phyloP scores from a whole-genome alignment of 2,888 invertebrate species.

The Dryococelus australis region DNA sequence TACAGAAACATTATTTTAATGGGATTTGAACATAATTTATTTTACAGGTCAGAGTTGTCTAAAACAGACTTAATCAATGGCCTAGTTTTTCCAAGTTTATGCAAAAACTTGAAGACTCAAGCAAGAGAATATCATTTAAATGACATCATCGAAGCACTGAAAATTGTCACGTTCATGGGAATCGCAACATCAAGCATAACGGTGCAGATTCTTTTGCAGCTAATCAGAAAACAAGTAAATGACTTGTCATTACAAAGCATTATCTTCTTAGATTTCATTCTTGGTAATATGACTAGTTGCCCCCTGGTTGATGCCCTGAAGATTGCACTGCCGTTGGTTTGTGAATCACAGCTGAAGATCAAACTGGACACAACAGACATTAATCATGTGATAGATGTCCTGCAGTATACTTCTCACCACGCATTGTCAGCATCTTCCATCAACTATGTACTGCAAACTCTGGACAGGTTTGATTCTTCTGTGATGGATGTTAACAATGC shows the following conservation, averaged over 20 bases:
- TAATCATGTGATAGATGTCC: conserved; percentile 62
- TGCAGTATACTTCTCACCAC: conserved; percentile 63
- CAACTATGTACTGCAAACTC: conserved; percentile 63
- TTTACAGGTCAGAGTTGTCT: conserved; percentile 56
- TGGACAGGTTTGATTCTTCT: conserved; percentile 55
- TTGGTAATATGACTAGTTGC: conserved; percentile 61
- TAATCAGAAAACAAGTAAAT: conserved; percentile 69
- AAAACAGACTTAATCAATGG: conserved; percentile 62
- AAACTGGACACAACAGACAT: conserved; percentile 67
- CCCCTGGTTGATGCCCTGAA: conserved; percentile 70
- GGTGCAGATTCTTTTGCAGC: conserved; percentile 69
- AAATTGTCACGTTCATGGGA: conserved; percentile 65
- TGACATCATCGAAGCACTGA: conserved; percentile 67
- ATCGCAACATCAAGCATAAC: conserved; percentile 67
- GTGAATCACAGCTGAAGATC: conserved; percentile 67
- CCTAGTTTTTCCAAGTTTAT: conserved; percentile 67
- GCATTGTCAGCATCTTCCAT: conserved; percentile 62
- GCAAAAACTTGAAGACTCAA: conserved; percentile 64
- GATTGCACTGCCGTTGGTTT: conserved; percentile 71
- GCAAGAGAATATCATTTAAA: conserved; percentile 62
- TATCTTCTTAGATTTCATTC: conserved; percentile 67
- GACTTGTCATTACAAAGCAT: conserved; percentile 67
- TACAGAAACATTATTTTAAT: background rate
- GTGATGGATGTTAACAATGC: conserved; percentile 59
- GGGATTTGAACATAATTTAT: background rate